Evolutionary conservation across 2,888 invertebrate genomes (phyloP).

Genomic region (Phalera bucephala): DNA sequence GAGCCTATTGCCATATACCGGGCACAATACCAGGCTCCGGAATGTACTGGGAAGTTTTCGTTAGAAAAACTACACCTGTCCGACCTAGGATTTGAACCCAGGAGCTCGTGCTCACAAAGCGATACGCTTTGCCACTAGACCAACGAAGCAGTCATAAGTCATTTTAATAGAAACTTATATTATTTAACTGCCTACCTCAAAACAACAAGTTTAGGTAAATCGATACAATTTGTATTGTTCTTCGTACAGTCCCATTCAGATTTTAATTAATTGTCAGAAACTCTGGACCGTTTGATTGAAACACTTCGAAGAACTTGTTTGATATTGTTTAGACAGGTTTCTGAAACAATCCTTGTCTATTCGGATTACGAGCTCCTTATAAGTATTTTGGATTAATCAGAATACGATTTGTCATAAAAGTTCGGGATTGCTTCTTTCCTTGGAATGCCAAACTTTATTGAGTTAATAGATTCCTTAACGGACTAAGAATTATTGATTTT

Average conservation of each 20-base stretch:
- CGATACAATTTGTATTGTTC: constrained; percentile 55
- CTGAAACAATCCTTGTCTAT: constrained; percentile 39
- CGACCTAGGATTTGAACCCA: too few relatives aligned
- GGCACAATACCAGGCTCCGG: too few relatives aligned
- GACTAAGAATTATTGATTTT: not conserved
- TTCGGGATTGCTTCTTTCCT: constrained; percentile 6
- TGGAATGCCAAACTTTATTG: not conserved
- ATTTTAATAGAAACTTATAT: constrained; percentile 20
- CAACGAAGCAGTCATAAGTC: too few relatives aligned
- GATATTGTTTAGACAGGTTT: constrained; percentile 69
- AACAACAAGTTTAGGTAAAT: constrained; percentile 40
- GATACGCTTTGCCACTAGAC: too few relatives aligned
- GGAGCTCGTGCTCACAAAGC: too few relatives aligned
- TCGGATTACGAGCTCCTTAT: constrained; percentile 41
- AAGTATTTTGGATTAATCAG: constrained; percentile 38
- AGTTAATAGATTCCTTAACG: not conserved
- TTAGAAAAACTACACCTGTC: too few relatives aligned
- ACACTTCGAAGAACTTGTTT: constrained; percentile 62
- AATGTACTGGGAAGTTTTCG: too few relatives aligned
- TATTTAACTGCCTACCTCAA: constrained; percentile 26
- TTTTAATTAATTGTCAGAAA: constrained; percentile 71
- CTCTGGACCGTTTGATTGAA: constrained; percentile 61
- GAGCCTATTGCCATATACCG: too few relatives aligned
- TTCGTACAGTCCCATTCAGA: constrained; percentile 54
- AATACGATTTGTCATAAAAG: constrained; percentile 35